phyloP scores from a whole-genome alignment of 2,113 vertebrate species.

The Monarcha castaneiventris region DNA sequence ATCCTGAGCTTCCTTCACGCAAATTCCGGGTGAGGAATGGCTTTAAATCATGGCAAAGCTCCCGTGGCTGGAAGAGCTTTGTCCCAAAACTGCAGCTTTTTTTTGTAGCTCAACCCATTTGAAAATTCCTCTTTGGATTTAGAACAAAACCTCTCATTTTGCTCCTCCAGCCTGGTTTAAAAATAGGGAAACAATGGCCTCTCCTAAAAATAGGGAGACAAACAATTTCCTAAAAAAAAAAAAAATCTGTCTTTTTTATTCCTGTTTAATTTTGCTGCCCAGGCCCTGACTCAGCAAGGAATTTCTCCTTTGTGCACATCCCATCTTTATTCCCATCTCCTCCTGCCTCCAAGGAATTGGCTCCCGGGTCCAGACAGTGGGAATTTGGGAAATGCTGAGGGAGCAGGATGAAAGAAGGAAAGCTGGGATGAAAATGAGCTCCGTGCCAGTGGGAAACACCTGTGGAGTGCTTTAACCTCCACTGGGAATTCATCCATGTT shows the following conservation, averaged over 20 bases:
- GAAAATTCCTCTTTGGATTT: constrained; percentile 38
- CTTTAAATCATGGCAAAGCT: background rate
- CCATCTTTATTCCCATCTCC: background rate
- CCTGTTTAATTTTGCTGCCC: background rate
- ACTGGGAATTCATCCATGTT: background rate
- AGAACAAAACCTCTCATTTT: constrained; percentile 56
- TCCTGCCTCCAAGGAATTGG: background rate
- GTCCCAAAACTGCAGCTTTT: background rate
- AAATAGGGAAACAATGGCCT: background rate
- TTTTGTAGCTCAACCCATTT: background rate
- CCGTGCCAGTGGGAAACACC: background rate
- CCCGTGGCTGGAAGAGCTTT: background rate
- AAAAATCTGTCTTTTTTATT: fast-evolving
- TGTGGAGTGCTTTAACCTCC: background rate
- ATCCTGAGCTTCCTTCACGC: background rate
- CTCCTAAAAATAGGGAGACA: constrained; percentile 26
- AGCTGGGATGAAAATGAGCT: background rate
- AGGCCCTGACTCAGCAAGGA: constrained; percentile 18
- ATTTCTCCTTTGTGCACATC: background rate
- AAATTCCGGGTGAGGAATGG: fast-evolving
- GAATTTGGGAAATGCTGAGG: background rate
- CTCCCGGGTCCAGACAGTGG: background rate
- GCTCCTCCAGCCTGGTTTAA: constrained; percentile 2
- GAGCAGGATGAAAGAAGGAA: background rate
- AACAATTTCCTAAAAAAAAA: background rate